Base-by-base conservation (phyloP, 2,797 vertebrate species). In the Hippocampus kuda region DNA sequence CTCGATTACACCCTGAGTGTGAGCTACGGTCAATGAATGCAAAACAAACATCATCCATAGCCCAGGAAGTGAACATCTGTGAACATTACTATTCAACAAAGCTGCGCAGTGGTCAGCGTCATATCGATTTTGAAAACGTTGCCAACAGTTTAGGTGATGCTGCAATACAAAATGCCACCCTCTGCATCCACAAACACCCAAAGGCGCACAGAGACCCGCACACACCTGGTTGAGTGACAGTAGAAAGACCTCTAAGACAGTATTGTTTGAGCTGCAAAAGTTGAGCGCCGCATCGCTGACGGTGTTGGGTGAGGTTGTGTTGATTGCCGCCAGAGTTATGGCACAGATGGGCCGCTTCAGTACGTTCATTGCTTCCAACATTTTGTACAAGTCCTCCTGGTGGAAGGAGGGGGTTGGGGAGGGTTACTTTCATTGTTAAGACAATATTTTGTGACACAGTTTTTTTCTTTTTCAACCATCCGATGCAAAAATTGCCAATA, bases 231-330 rank as follows among this genome's bases (percentile, higher is more conserved):
- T 87, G 61, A 92, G 24, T 4, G 80, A 79, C 9, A 76, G 13
- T 30, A 92, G 77, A 1, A 82, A 76, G 2, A 79, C 81, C 77
- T 92, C 91, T n/a, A 91, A 75, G 46, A 88, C 64, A 0, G 88
- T 88, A 75, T 74, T 65, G 41, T 90, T 90, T 65, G 88, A 84
- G 18, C 16, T 66, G 79, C 91, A 92, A 82, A 91, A 91, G 16
- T 68, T 75, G 70, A 77, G n/a, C 66, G 87, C 12, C 5, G 73
- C 73, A 1, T 66, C 34, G 59, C 34, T 60, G 27, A 87, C 1
- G 0, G 71, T 3, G 57, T 69, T 57, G 4, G 65, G 5, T 1
- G 73, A 69, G 4, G 71, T 80, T 2, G n/a, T 22, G 75, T 89
- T 84, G 2, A 89, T 57, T 66, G 75, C 42, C 56, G 85, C 77